phyloP scores from a whole-genome alignment of 1,140 invertebrate genomes.

The Dufourea novaeangliae region DNA sequence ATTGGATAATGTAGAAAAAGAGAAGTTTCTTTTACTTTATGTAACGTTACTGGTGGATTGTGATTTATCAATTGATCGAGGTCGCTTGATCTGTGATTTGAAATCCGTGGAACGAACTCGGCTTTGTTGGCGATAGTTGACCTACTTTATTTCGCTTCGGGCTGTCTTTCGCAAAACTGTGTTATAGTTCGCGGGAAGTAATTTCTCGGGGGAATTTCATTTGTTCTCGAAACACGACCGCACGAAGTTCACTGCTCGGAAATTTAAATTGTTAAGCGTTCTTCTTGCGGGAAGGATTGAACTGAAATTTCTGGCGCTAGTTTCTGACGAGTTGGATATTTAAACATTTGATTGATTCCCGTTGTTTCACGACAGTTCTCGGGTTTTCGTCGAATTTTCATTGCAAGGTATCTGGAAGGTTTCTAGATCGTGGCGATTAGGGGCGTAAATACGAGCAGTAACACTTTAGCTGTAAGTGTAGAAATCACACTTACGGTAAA shows the following conservation, averaged over 20 bases:
- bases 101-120: neutral
- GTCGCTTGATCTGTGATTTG: neutral
- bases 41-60: neutral
- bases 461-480: too few species aligned
- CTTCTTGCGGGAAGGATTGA: neutral
- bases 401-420: too few species aligned
- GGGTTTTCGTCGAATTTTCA: too few species aligned
- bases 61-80: neutral
- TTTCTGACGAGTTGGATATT: too few species aligned
- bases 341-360: too few species aligned
- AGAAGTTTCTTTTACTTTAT: neutral
- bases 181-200: neutral
- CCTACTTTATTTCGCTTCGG: slow-evolving; percentile 28
- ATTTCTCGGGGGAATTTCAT: slow-evolving; percentile 9
- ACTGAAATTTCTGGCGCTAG: neutral
- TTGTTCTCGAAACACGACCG: slow-evolving; percentile 10
- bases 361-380: too few species aligned
- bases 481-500: too few species aligned
- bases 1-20: neutral
- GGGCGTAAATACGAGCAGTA: too few species aligned
- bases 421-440: too few species aligned
- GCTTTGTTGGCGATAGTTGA: slow-evolving; percentile 9
- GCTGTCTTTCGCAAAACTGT: slow-evolving; percentile 3
- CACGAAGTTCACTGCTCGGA: neutral
- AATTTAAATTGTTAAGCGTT: neutral